Evolutionary conservation across 64 coral and sea anemone species (phyloP), one percentile per base, ranked within the genome.

Genomic region (Hydrozoanthus tunicans): DNA sequence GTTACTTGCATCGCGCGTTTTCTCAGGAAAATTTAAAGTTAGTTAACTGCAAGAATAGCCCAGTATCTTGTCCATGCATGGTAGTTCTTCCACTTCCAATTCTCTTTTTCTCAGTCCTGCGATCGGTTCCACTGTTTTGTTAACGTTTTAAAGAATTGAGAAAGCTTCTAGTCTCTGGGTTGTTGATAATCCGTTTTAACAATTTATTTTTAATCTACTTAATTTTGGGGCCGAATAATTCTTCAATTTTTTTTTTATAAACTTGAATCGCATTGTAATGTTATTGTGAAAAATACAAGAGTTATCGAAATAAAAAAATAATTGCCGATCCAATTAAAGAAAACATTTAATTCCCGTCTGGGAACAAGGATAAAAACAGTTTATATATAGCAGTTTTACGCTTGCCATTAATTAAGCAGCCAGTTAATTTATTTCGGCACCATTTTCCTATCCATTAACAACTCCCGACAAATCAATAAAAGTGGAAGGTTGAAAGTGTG

Each of bases 401-500:
- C 55, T 23, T 86, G 20, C 56, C 84, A 88, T 74, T 58, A 74
- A 55, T 88, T 58, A 66, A 64, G 10, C 62, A 68, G 60, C 17
- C 66, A 58, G 24, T 60, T 74, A 75, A 75, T 88, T 74, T 88
- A 75, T 88, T 59, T 67, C 57, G 59, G 70, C 59, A 15, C 84
- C 69, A 88, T 73, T 59, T 56, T 59, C 68, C 84, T 10, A 17
- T 58, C 65, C 84, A 88, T 88, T 88, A 88, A 73, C 55, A 32
- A 63, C 80, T 15, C 58, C 65, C 80, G 61, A 56, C 84, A 75
- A n/a, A 73, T 88, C 74, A 88, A 75, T 88, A 59, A 76, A 76
- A 76, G 68, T 27, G 23, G 51, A 56, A 88, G 70, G 57, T 6
- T 25, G 84, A 25, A 74, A 59, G 84, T 74, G 24, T 88, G 84